Evolutionary conservation across 1,140 invertebrate species (phyloP), one percentile per base, ranked within the genome.

Genomic region (Zelostemma sp.): DNA sequence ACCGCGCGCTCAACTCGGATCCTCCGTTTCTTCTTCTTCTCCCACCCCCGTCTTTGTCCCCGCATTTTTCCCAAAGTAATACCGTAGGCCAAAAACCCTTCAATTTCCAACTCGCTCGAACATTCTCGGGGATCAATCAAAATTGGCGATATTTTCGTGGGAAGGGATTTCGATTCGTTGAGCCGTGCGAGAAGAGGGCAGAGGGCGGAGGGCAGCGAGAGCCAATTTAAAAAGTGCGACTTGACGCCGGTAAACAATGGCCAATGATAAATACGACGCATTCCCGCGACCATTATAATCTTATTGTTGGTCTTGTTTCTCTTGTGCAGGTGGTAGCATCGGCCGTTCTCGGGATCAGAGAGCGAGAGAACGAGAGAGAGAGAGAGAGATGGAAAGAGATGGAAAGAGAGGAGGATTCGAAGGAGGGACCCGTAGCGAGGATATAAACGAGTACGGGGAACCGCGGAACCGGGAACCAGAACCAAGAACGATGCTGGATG

Each of bases 371-470:
- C 51, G 21, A 49, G 38, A 54, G 12, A 11, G 41, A 33, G 55
- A 18, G 11, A 54, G 40, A 64, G n/a, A n/a, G n/a, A n/a, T n/a
- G n/a, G 38, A 68, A 50, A 56, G 31, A 46, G 19, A 14, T 51
- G 55, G 21, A 49, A 31, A 54, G 12, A 11, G 41, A 33, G 55
- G 33, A 35, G 58, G 40, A 64, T 58, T 51, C 62, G 35, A 8
- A 55, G 45, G 62, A 55, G 64, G 68, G 58, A 69, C 76, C 72
- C 67, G 64, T 63, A 65, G 65, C 75, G 68, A 68, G 79, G 76
- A 80, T 82, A 82, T 79, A 82, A 84, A 84, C 80, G 82, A 83
- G 81, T 83, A 83, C 81, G 80, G 69, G 58, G 83, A 83, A 83
- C 72, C 71, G 68, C 66, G 71, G 73, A 73, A 74, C 71, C 71